Evolutionary conservation across 2,797 vertebrate genomes (phyloP), one percentile per base, ranked within the genome.

Genomic region (Huso huso): DNA sequence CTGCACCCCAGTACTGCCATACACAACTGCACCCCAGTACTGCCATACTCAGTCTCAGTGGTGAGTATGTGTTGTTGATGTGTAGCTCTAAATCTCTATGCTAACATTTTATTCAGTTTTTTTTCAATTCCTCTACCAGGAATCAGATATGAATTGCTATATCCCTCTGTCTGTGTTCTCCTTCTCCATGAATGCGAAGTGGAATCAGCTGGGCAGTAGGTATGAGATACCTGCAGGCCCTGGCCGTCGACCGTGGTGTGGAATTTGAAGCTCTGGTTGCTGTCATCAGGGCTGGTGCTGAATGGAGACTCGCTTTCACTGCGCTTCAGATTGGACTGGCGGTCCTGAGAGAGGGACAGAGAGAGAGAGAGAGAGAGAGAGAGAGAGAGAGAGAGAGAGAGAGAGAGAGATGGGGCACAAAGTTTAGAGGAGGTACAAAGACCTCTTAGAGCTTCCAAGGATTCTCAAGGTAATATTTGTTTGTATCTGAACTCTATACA

Each of bases 201-300:
- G 59, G 57, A 7, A 6, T 1, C 8, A 57, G 2, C 2, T 10
- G 23, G 7, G 12, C 7, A 9, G 13, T 7, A 2, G 23, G 23
- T 37, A 15, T 62, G 62, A 8, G 9, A 10, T 1, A 93, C 92
- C 90, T 93, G 93, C 70, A 94, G 85, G 0, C 90, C 89, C 48
- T 94, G 93, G 52, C 92, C 92, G 0, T 95, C 93, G 63, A 85
- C 85, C 0, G 89, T 89, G 81, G 77, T 73, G 62, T 77, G 83
- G 73, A 91, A 92, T 71, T 87, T 95, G 75, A 95, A 93, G 61
- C 76, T 87, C 75, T 91, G 89, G 63, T 49, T 79, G 69, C 75
- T 65, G 77, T 93, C 91, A 11, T 93, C 91, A 0, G 92, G 91
- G 73, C 87, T 92, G 74, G 86, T 86, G 81, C 85, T 87, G 70